A percentile compares a stretch with the other conserved stretches of the same genome.
These are phyloP conservation scores for Ictalurus punctatus DNA, from an alignment of 2,113 vertebrate genomes.

Conservation along the genomic window DNA sequence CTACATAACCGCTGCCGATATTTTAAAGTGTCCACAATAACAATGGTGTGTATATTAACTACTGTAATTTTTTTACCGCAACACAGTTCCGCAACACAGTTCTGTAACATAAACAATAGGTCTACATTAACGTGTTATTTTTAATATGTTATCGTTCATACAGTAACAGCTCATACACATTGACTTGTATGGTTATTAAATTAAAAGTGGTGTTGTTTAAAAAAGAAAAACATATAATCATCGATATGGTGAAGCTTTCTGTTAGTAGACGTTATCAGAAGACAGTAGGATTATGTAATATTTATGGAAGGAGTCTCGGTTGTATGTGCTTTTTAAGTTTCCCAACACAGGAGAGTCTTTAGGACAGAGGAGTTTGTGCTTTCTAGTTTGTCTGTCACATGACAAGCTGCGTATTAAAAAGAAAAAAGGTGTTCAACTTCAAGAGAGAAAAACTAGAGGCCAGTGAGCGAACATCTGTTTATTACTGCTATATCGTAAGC, in stretches of 20 bases:
- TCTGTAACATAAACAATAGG: background rate
- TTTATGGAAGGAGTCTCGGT: background rate
- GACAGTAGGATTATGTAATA: background rate
- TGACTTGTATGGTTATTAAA: background rate
- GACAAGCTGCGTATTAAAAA: background rate
- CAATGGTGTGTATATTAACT: background rate
- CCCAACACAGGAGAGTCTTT: background rate
- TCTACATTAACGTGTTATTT: background rate
- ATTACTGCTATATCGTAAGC: background rate
- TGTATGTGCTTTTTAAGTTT: background rate
- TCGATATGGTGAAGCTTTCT: background rate
- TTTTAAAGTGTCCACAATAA: background rate
- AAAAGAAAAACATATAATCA: no score
- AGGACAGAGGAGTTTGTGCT: background rate
- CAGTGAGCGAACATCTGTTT: background rate
- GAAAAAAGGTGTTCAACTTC: background rate
- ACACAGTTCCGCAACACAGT: background rate
- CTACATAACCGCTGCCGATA: background rate
- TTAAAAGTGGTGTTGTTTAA: background rate
- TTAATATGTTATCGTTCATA: background rate
- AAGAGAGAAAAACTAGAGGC: background rate
- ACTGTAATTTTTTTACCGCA: background rate
- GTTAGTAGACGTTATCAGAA: background rate
- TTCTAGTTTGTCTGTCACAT: background rate
- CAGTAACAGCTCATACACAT: background rate